Conservation (phyloP, 2,113 vertebrate genomes). For the Mustelus asterias region DNA sequence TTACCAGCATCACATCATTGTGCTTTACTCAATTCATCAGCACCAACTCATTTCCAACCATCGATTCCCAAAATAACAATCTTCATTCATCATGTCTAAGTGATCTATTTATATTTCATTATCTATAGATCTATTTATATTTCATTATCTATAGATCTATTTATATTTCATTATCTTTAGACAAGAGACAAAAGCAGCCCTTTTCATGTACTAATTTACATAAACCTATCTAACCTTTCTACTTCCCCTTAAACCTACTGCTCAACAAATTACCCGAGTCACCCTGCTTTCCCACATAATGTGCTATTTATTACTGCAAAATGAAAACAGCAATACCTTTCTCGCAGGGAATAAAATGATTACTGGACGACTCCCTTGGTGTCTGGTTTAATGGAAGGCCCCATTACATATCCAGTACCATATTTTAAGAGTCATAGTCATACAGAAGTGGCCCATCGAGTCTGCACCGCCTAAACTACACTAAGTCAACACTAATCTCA, state of each 20-base stretch:
- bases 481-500: no score
- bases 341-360: not conserved
- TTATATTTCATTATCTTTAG: not conserved
- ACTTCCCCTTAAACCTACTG: not conserved
- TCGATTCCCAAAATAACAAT: not conserved
- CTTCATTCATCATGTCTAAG: not conserved
- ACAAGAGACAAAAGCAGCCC: not conserved
- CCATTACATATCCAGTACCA: not conserved
- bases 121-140: not conserved
- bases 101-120: not conserved
- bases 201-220: not conserved
- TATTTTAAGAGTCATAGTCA: no score
- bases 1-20: not conserved
- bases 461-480: no score
- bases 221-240: not conserved
- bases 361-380: not conserved
- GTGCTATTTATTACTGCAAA: not conserved
- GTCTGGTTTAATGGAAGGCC: not conserved
- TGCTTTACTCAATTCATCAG: not conserved
- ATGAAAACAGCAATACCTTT: not conserved
- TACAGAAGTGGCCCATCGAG: no score
- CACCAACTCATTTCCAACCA: not conserved
- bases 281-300: not conserved
- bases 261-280: not conserved
- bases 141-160: not conserved